Evolutionary conservation across 2,113 vertebrate species (phyloP), one percentile per base, ranked within the genome.

Genomic region (Laterallus jamaicensis): DNA sequence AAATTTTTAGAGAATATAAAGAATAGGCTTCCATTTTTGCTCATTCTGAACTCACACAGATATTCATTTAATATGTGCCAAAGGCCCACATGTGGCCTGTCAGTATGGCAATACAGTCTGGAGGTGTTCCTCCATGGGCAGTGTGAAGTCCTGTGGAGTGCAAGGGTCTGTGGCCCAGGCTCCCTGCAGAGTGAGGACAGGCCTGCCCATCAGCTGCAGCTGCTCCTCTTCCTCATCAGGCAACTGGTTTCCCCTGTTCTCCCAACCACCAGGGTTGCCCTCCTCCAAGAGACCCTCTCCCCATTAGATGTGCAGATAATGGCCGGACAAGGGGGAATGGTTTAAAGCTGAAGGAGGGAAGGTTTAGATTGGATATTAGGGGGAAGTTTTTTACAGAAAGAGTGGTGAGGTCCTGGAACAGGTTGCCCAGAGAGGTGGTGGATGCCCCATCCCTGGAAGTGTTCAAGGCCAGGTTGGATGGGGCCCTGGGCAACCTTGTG

Each of bases 91-190:
- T 0, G 1, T 37, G 18, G 10, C 35, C 56, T 62, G 56, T 31
- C 28, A 80, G n/a, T 32, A 25, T 1, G 9, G 26, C 60, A 75
- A 70, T 19, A n/a, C 8, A 56, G 20, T 28, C 35, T 44, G 66
- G 31, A 80, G 12, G 26, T 66, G 24, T 76, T 75, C 44, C 24
- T 70, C 14, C 9, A 8, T 5, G 15, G 32, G 20, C 31, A 55
- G 10, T 3, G 31, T 1, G 1, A 78, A 60, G 24, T 24, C 50
- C n/a, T 26, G 28, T 6, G 55, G 29, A 74, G 35, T 15, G 16
- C 2, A 7, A 66, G 13, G 39, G n/a, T 56, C 40, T 1, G 1
- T 7, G 20, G 32, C 31, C 66, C 5, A 1, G 35, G 24, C 3
- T 71, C 2, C 31, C 54, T 19, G 6, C 2, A 0, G 0, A 39